A percentile compares a stretch with the other conserved stretches of the same genome.
phyloP scores from a whole-genome alignment of 1,140 invertebrate species.

The Ruditapes philippinarum region DNA sequence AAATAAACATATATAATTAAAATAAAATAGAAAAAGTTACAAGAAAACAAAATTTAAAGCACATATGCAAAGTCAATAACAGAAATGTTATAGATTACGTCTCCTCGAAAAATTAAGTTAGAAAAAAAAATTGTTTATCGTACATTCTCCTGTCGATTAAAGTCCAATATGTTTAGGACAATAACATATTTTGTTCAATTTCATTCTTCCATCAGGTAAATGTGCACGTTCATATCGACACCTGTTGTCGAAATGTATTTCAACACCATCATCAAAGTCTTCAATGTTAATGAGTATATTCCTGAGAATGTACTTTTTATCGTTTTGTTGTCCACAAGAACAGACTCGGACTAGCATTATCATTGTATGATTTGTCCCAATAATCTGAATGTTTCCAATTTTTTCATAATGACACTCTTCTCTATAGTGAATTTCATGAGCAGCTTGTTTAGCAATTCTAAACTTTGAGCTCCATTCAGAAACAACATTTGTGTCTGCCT shows the following conservation, averaged over 20 bases:
- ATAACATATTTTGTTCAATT: slow-evolving; percentile 1
- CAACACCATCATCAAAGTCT: background rate
- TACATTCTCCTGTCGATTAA: background rate
- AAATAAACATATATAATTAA: too few relatives aligned
- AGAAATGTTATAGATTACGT: too few relatives aligned
- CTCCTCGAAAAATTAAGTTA: too few relatives aligned
- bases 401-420: background rate
- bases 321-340: background rate
- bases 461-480: background rate
- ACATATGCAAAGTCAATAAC: too few relatives aligned
- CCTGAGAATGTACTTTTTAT: background rate
- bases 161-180: slow-evolving; percentile 1
- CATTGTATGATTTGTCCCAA: background rate
- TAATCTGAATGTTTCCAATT: background rate
- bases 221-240: background rate
- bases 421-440: background rate
- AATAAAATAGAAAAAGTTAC: too few relatives aligned
- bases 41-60: too few relatives aligned
- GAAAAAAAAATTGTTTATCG: too few relatives aligned
- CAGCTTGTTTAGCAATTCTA: background rate
- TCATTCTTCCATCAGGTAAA: background rate
- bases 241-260: background rate
- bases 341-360: background rate
- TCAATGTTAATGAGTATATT: background rate
- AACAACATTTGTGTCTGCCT: background rate